Conservation (phyloP, 2,797 vertebrate species). For the Lerista edwardsae region DNA sequence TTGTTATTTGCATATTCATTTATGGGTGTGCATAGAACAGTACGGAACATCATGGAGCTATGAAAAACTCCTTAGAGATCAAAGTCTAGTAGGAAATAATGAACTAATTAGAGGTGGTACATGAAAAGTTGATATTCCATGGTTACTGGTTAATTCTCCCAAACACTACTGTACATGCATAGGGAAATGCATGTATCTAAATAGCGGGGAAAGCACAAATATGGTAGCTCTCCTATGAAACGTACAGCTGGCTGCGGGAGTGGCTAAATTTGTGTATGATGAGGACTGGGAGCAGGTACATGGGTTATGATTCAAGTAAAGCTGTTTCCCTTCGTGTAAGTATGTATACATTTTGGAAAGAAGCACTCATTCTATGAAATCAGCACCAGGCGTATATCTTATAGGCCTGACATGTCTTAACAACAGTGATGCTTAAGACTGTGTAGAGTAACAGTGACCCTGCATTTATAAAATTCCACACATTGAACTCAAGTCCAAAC, state of each 20-base stretch:
- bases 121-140: neutral
- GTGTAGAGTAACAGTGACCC: neutral
- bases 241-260: too few species aligned
- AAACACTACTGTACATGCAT: neutral
- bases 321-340: neutral
- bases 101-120: neutral
- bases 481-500: neutral
- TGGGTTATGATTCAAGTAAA: neutral
- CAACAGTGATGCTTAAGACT: slow-evolving; percentile 8
- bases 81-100: neutral
- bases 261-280: neutral
- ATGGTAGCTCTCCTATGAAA: too few species aligned
- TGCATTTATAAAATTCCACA: slow-evolving; percentile 25
- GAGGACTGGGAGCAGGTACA: neutral
- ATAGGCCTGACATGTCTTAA: slow-evolving; percentile 11
- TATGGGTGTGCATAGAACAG: neutral
- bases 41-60: neutral
- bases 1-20: neutral
- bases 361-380: neutral
- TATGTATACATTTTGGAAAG: neutral
- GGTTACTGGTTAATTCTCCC: neutral
- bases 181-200: neutral
- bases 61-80: neutral
- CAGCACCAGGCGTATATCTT: neutral
- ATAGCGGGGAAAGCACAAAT: neutral